phyloP scores from a whole-genome alignment of 2,888 invertebrate species.

The Subacronicta megacephala region DNA sequence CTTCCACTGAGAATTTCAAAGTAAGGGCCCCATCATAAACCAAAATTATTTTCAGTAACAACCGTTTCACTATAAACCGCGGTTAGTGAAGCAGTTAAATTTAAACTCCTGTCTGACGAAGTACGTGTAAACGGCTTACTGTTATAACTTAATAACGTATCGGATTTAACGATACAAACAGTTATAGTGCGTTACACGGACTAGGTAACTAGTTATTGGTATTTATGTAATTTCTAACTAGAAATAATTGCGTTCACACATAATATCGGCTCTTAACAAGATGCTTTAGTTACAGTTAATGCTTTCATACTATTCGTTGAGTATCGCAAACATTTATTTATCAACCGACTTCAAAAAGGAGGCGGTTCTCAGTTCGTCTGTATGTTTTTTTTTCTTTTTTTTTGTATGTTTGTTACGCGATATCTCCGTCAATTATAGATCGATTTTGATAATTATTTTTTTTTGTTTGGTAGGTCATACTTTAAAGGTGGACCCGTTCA shows the following conservation, averaged over 20 bases:
- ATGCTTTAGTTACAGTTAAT: conserved; percentile 2
- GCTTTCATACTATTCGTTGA: too few species aligned
- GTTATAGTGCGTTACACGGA: conserved; percentile 5
- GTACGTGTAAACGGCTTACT: conserved; percentile 16
- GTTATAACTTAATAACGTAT: conserved; percentile 24
- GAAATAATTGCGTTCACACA: conserved; percentile 11
- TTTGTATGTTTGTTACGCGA: too few species aligned
- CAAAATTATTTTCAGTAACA: neutral
- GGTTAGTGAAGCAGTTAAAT: conserved; percentile 11
- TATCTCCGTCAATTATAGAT: too few species aligned
- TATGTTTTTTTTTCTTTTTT: too few species aligned
- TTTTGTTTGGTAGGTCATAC: too few species aligned
- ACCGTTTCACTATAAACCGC: neutral
- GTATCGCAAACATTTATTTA: too few species aligned
- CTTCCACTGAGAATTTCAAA: too few species aligned
- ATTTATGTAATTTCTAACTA: conserved; percentile 7
- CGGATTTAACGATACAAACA: conserved; percentile 22
- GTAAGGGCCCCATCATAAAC: neutral
- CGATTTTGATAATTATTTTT: too few species aligned
- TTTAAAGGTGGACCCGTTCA: too few species aligned
- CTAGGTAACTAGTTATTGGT: conserved; percentile 16
- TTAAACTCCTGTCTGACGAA: neutral
- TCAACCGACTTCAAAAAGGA: too few species aligned
- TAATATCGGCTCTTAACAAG: conserved; percentile 11
- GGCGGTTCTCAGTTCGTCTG: too few species aligned